Evolutionary conservation across 1,140 invertebrate genomes (phyloP).

Genomic region (Colletes latitarsis): DNA sequence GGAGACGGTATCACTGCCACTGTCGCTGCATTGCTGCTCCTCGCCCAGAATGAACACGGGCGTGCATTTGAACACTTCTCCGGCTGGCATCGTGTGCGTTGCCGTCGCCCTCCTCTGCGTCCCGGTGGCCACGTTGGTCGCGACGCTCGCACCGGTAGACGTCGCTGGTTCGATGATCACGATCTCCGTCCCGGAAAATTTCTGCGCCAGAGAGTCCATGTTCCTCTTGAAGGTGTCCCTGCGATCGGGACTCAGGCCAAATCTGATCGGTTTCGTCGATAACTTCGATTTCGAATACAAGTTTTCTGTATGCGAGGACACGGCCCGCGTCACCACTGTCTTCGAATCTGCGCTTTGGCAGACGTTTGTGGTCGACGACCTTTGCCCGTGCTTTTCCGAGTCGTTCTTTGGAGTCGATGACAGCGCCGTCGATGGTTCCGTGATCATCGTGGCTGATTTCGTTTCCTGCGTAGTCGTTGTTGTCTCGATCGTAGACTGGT

Average conservation of each 20-base stretch:
- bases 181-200: slow-evolving; percentile 76
- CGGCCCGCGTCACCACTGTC: slow-evolving; percentile 21
- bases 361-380: background rate
- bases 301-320: slow-evolving; percentile 62
- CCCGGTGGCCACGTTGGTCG: background rate
- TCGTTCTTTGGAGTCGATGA: slow-evolving; percentile 27
- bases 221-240: slow-evolving; percentile 80
- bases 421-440: slow-evolving; percentile 37
- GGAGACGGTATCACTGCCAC: slow-evolving; percentile 82
- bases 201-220: slow-evolving; percentile 80
- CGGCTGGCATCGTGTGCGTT: slow-evolving; percentile 80
- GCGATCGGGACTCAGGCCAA: slow-evolving; percentile 78
- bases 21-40: slow-evolving; percentile 81
- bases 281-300: slow-evolving; percentile 55
- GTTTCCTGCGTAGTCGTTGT: slow-evolving; percentile 41
- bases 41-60: slow-evolving; percentile 81
- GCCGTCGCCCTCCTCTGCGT: slow-evolving; percentile 75
- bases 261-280: slow-evolving; percentile 57
- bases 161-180: slow-evolving; percentile 71
- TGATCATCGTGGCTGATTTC: slow-evolving; percentile 4
- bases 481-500: slow-evolving; percentile 37
- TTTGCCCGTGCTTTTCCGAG: slow-evolving; percentile 29
- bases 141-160: slow-evolving; percentile 2
- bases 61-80: slow-evolving; percentile 81
- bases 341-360: slow-evolving; percentile 40